Percentiles rank a stretch among this genome's conserved stretches.
Conservation (phyloP, 2,888 invertebrate genomes). For the Ypsolopha sequella region DNA sequence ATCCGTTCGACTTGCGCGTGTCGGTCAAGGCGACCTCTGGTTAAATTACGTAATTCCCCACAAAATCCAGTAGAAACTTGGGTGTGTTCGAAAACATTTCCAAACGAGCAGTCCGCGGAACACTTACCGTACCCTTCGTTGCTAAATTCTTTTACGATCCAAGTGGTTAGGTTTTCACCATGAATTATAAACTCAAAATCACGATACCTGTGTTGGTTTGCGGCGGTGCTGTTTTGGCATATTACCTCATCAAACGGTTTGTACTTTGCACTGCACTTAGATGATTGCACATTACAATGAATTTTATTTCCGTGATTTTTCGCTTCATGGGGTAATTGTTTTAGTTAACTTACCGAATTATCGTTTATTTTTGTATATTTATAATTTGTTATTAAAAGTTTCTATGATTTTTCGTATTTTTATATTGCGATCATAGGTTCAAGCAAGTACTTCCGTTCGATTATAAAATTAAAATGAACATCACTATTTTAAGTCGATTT, state of each 20-base stretch:
- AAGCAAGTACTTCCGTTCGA: no score
- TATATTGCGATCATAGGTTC: no score
- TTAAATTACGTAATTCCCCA: constrained; percentile 64
- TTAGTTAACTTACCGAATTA: no score
- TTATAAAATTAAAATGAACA: no score
- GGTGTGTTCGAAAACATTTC: constrained; percentile 58
- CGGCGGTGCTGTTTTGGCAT: constrained; percentile 63
- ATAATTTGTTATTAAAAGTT: no score
- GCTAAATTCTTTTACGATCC: constrained; percentile 22
- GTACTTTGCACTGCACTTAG: constrained; percentile 24
- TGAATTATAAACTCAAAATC: constrained; percentile 65
- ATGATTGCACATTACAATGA: neutral
- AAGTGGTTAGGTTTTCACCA: constrained; percentile 24
- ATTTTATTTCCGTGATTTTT: neutral
- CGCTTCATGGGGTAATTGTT: no score
- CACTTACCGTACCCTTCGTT: constrained; percentile 30
- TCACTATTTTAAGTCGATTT: no score
- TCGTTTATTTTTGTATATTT: no score
- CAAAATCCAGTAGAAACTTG: constrained; percentile 47
- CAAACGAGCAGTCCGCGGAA: constrained; percentile 38
- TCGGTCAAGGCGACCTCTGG: constrained; percentile 65
- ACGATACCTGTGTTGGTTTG: constrained; percentile 64
- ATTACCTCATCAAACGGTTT: constrained; percentile 68
- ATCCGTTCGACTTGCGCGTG: constrained; percentile 66
- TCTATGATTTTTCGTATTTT: no score